Evolutionary conservation across 1,140 invertebrate species (phyloP), one percentile per base, ranked within the genome.

Genomic region (Medauroidea extradentata): DNA sequence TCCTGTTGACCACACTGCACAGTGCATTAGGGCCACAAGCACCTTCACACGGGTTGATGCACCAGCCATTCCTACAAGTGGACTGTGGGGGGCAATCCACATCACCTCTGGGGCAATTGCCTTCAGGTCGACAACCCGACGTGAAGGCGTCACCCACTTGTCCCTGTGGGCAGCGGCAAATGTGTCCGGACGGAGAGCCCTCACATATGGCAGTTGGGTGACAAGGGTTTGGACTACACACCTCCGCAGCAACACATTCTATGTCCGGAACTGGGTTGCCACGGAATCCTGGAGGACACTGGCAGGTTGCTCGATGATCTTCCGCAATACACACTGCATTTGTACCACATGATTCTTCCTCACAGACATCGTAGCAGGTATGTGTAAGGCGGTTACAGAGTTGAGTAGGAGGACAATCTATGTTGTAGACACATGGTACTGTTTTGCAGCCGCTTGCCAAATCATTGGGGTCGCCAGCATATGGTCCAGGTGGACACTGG

Each of bases 271-370:
- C 71, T 1, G 93, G 91, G 74, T 93, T 87, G 0, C 89, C 82
- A 67, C 79, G 80, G 67, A 84, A 91, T 1, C 92, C 91, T 16
- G 87, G 85, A 21, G 89, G 90, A 71, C 93, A 96, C 67, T 89
- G 86, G 67, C 93, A 96, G 2, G 82, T 82, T 2, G 86, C 82
- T 66, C 83, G 84, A 69, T 93, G 91, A 68, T 90, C 85, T 70
- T 93, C 89, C 11, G 89, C 85, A 60, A 94, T 83, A 70, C 93
- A 96, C 42, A 95, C 88, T 9, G 93, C 89, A 75, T 93, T 93
- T 24, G 83, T 82, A 1, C 92, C 93, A 68, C 93, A 96, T 7
- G 87, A 84, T 64, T 90, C 85, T 69, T 88, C 84, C 59, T 84
- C 82, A 69, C 91, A 94, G 14, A 86, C 90, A 71, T 91, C 85